phyloP scores from a whole-genome alignment of 2,113 vertebrate species.

The Brachypteracias leptosomus region DNA sequence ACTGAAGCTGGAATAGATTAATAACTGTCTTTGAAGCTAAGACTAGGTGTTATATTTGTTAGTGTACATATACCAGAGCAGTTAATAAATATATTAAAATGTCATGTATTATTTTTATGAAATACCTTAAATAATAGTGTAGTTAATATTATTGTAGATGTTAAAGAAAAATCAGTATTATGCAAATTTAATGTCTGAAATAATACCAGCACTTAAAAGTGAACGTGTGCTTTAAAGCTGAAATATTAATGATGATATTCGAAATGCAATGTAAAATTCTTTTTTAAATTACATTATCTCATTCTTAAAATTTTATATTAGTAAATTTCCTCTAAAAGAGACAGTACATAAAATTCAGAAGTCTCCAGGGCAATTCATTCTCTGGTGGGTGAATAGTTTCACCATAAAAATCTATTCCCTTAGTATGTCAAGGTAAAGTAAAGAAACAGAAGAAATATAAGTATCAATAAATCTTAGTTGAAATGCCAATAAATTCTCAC shows the following conservation, averaged over 20 bases:
- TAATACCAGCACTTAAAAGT: neutral
- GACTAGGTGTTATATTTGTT: neutral
- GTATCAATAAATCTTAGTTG: neutral
- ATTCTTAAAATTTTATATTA: neutral
- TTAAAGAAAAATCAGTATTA: neutral
- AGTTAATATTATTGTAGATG: neutral
- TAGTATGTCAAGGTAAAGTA: neutral
- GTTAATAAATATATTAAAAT: neutral
- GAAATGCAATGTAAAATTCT: neutral
- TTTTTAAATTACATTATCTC: neutral
- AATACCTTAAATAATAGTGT: neutral
- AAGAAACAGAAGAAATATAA: neutral
- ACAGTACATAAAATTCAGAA: neutral
- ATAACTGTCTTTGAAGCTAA: neutral
- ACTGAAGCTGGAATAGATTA: neutral
- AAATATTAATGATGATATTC: neutral
- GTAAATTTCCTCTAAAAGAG: neutral
- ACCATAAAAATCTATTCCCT: neutral
- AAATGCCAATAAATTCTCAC: neutral
- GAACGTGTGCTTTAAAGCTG: neutral
- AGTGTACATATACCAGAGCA: neutral
- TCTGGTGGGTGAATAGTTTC: neutral
- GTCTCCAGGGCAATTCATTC: neutral
- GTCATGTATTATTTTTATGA: neutral
- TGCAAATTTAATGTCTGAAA: neutral